Conservation (phyloP, 2,888 invertebrate genomes). For the Tromatobia lineatoria region DNA sequence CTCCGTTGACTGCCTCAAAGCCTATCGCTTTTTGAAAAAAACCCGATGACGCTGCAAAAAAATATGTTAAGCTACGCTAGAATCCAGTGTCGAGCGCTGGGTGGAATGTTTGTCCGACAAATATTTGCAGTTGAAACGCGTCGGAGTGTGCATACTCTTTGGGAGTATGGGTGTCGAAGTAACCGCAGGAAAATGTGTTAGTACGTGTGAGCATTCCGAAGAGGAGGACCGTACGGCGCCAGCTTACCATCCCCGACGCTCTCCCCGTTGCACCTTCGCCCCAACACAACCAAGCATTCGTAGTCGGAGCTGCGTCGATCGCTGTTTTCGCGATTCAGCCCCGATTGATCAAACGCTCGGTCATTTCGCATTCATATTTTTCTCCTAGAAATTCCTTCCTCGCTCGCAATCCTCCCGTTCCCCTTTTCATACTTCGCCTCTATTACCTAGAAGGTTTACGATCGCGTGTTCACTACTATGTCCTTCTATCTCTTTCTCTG, state of each 20-base stretch:
- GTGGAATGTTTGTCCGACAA: constrained; percentile 73
- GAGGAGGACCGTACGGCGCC: constrained; percentile 60
- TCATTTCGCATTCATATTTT: constrained; percentile 69
- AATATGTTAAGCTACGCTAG: constrained; percentile 38
- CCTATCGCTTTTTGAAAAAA: constrained; percentile 14
- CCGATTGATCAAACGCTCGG: constrained; percentile 60
- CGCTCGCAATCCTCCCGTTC: neutral
- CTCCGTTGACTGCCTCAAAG: constrained; percentile 2
- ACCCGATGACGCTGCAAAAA: constrained; percentile 11
- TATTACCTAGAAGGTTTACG: constrained; percentile 47
- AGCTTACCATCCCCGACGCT: constrained; percentile 55
- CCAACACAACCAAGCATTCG: neutral
- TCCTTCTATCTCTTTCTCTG: constrained; percentile 26
- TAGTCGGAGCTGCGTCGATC: constrained; percentile 7
- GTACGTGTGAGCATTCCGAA: constrained; percentile 45
- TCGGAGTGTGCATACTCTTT: constrained; percentile 63
- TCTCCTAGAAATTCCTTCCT: constrained; percentile 17
- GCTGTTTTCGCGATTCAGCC: constrained; percentile 54
- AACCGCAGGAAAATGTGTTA: constrained; percentile 17
- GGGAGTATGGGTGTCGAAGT: constrained; percentile 6
- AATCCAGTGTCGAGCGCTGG: constrained; percentile 38
- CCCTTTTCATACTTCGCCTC: constrained; percentile 31
- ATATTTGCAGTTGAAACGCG: constrained; percentile 74
- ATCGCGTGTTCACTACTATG: constrained; percentile 60
- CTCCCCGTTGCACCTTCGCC: constrained; percentile 8